Base-by-base conservation (phyloP, 2,113 vertebrate genomes). In the Phycodurus eques region DNA sequence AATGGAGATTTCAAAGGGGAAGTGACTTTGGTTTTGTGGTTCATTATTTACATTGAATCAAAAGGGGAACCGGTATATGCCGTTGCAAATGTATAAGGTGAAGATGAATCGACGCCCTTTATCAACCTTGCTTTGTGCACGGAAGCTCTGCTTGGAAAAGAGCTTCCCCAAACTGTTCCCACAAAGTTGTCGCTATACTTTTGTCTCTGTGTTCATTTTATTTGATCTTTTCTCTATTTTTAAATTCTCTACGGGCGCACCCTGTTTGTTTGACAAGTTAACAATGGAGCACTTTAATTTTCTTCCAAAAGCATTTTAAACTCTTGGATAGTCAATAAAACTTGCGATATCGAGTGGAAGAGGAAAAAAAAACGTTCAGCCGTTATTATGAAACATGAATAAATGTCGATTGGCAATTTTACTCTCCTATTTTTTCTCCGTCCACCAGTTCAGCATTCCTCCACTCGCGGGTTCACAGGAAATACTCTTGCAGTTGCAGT, bases 401-500 rank as follows among this genome's bases (percentile, higher is more conserved):
- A 44, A 62, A 46, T 5, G 62, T 56, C 22, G 17, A 57, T 7
- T 57, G 35, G 27, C 31, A 17, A 20, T 22, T 39, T 33, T 13
- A 53, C 15, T 65, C 60, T 15, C 60, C 65, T 47, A 20, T 49
- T 72, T 71, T 67, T 79, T 33, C 49, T 17, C 17, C n/a, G 33
- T 44, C 47, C 11, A 17, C 75, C 22, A 74, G 8, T 49, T 71
- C 20, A 49, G 35, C 15, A 9, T 42, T 57, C 57, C 13, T 72
- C 19, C 33, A 51, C 47, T 64, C 14, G 8, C 0, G 35, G 80
- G 39, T 75, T 84, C 54, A 76, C 71, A 70, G 19, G 33, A 73
- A 70, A 11, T 19, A 19, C 19, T 9, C 42, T 31, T 67, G 27
- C 33, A 39, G 35, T 35, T 72, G 39, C 46, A 81, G 65, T 27